Conservation (phyloP, 1,140 invertebrate genomes). For the Brachionus angularis region DNA sequence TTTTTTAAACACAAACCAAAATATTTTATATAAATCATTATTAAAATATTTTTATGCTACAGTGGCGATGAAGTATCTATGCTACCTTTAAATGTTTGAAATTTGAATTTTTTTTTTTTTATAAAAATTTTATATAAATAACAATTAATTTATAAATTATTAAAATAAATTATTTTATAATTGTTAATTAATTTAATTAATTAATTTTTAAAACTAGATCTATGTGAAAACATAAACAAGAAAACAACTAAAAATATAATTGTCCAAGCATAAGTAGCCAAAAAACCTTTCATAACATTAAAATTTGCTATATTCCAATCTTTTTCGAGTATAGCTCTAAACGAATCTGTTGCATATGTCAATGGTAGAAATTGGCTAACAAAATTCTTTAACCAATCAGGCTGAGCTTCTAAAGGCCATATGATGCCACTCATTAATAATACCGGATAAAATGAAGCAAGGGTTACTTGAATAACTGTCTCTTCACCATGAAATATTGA, state of each 20-base stretch:
- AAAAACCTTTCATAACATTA: slow-evolving; percentile 26
- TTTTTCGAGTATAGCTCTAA: slow-evolving; percentile 31
- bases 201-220: neutral
- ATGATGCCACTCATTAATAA: slow-evolving; percentile 43
- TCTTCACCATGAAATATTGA: slow-evolving; percentile 29
- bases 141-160: neutral
- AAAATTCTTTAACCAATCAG: slow-evolving; percentile 13
- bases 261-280: slow-evolving; percentile 27
- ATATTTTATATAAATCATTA: too few species aligned
- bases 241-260: slow-evolving; percentile 29
- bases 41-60: neutral
- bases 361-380: slow-evolving; percentile 11
- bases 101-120: neutral
- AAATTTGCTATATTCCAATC: neutral
- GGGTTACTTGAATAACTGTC: slow-evolving; percentile 37
- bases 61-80: neutral
- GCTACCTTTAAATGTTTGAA: neutral
- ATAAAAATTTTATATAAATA: neutral
- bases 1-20: too few species aligned
- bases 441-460: slow-evolving; percentile 32
- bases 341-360: slow-evolving; percentile 31
- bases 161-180: neutral
- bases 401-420: slow-evolving; percentile 41
- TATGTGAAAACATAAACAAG: slow-evolving; percentile 16
- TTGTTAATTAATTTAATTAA: neutral